These are phyloP conservation scores for Nyctalus aviator DNA, from an alignment of 2,797 vertebrate genomes.

Conservation along the genomic window DNA sequence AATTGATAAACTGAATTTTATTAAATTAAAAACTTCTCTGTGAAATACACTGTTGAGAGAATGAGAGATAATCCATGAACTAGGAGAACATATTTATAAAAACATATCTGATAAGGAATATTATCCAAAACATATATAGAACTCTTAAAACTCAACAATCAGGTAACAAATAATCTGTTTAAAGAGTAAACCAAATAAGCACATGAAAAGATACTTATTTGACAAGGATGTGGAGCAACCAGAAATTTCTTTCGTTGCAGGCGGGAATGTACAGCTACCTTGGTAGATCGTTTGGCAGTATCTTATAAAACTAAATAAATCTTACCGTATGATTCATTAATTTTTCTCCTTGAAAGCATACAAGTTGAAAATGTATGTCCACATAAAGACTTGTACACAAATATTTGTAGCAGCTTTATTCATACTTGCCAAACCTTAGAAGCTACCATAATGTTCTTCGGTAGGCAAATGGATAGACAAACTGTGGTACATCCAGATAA, in stretches of 20 bases:
- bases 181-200: background rate
- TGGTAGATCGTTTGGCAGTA: background rate
- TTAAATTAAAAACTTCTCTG: no score
- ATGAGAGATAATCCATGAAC: no score
- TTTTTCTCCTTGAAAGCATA: background rate
- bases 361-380: background rate
- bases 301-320: background rate
- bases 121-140: no score
- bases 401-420: background rate
- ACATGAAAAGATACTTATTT: background rate
- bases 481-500: background rate
- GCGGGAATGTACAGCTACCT: background rate
- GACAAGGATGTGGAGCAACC: background rate
- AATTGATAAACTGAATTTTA: no score
- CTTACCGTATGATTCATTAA: background rate
- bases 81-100: no score
- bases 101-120: no score
- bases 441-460: background rate
- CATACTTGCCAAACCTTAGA: background rate
- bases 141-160: background rate
- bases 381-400: background rate
- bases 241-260: background rate
- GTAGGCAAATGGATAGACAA: background rate
- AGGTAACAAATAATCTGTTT: background rate
- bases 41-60: no score